Percentiles rank a stretch among this genome's conserved stretches.
These are phyloP conservation scores for Liposcelis brunnea DNA, from an alignment of 2,888 invertebrate species.

Conservation along the genomic window DNA sequence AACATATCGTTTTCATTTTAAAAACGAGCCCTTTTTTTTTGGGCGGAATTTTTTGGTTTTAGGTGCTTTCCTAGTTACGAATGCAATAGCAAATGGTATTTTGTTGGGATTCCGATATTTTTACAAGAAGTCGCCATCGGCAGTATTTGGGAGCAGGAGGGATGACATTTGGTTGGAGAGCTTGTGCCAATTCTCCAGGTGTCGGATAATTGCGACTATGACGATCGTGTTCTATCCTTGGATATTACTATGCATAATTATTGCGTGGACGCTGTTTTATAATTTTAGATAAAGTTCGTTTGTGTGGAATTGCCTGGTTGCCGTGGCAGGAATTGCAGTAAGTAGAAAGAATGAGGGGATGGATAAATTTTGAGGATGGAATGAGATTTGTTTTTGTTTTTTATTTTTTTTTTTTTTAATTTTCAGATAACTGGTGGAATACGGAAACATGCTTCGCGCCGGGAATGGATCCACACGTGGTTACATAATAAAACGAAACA, in stretches of 20 bases:
- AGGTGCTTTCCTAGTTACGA: conserved; percentile 44
- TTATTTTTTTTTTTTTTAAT: conserved; percentile 8
- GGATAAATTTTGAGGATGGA: too few relatives aligned
- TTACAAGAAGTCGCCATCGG: conserved; percentile 43
- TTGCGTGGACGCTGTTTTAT: conserved; percentile 57
- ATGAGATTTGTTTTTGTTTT: too few relatives aligned
- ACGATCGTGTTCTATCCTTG: conserved; percentile 57
- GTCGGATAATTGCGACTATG: conserved; percentile 60
- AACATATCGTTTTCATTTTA: too few relatives aligned
- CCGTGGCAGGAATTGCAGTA: conserved; percentile 48
- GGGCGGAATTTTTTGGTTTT: conserved; percentile 18
- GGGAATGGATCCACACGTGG: conserved; percentile 18
- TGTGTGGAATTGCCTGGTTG: conserved; percentile 35
- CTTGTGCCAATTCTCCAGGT: conserved; percentile 36
- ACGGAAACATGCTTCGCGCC: conserved; percentile 32
- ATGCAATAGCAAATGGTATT: conserved; percentile 28
- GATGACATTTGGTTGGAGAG: conserved; percentile 39
- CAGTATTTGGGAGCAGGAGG: conserved; percentile 40
- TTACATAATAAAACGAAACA: conserved; percentile 16
- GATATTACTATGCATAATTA: conserved; percentile 62
- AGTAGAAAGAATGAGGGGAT: conserved; percentile 18
- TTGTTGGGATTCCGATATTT: conserved; percentile 36
- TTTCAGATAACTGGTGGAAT: conserved; percentile 46
- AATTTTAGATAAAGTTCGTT: conserved; percentile 42
- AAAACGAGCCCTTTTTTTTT: too few relatives aligned